Evolutionary conservation across 2,113 vertebrate species (phyloP).

Genomic region (Perognathus longimembris): DNA sequence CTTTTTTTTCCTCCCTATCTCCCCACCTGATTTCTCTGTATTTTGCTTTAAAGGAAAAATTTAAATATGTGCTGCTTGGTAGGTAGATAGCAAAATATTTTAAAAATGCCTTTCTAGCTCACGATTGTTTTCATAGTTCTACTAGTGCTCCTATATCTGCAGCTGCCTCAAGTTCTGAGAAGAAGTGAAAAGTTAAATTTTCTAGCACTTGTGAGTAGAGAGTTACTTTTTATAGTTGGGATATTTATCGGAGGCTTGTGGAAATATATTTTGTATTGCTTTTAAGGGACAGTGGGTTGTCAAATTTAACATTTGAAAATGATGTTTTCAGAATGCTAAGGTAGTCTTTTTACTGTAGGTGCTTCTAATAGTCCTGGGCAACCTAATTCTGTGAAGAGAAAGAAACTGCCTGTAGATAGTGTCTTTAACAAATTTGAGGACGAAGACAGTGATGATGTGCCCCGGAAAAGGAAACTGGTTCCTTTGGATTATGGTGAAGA

Average conservation of each 20-base stretch:
- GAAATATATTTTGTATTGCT: slow-evolving; percentile 53
- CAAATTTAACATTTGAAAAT: slow-evolving; percentile 31
- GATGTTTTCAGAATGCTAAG: slow-evolving; percentile 25
- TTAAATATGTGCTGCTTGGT: slow-evolving; percentile 7
- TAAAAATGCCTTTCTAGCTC: slow-evolving; percentile 76
- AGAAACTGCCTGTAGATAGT: slow-evolving; percentile 97
- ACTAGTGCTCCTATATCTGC: slow-evolving; percentile 76
- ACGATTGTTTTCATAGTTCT: slow-evolving; percentile 80
- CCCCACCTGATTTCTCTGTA: neutral
- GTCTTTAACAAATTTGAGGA: slow-evolving; percentile 99
- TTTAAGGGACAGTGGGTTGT: slow-evolving; percentile 70
- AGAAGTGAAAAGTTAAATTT: slow-evolving; percentile 83
- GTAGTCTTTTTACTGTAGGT: slow-evolving; percentile 85
- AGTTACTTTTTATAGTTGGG: slow-evolving; percentile 78
- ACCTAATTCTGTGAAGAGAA: slow-evolving; percentile 94
- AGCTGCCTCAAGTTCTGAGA: slow-evolving; percentile 79
- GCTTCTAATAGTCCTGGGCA: slow-evolving; percentile 97
- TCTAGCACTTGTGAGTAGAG: slow-evolving; percentile 81
- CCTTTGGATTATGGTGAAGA: slow-evolving; percentile 98
- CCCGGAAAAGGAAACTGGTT: slow-evolving; percentile 97
- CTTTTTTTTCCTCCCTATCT: neutral
- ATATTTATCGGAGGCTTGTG: slow-evolving; percentile 68
- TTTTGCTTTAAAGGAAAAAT: slow-evolving; percentile 50
- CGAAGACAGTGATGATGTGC: slow-evolving; percentile 96
- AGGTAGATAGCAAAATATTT: slow-evolving; percentile 73